phyloP scores from a whole-genome alignment of 2,113 vertebrate species.

The Melozone crissalis region DNA sequence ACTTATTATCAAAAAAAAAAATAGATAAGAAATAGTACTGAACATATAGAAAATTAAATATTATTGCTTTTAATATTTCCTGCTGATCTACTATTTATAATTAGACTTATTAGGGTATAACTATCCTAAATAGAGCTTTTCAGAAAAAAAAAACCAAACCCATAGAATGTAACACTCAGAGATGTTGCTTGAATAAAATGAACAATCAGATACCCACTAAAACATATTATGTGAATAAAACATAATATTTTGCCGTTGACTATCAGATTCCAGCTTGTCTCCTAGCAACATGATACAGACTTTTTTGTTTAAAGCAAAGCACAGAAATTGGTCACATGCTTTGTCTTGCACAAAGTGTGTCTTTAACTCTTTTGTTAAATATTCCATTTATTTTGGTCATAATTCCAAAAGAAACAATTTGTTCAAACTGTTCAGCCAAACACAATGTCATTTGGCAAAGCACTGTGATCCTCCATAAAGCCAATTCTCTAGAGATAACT shows the following conservation, averaged over 20 bases:
- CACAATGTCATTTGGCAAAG: conserved; percentile 25
- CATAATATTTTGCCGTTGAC: not conserved
- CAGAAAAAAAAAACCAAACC: not conserved
- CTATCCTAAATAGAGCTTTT: not conserved
- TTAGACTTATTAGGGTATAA: not conserved
- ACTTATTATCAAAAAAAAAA: not conserved
- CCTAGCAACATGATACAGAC: not conserved
- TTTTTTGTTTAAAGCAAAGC: conserved; percentile 14
- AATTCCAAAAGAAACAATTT: conserved; percentile 38
- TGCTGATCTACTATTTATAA: not conserved
- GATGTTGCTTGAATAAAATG: not conserved
- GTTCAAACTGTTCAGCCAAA: conserved; percentile 45
- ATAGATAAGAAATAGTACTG: not conserved
- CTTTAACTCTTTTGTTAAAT: conserved; percentile 34
- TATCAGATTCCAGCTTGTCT: not conserved
- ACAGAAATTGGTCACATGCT: not conserved
- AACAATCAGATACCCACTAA: not conserved
- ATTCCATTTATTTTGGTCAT: conserved; percentile 42
- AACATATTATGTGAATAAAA: not conserved
- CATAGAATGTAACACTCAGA: not conserved
- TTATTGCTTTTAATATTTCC: not conserved
- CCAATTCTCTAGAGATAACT: not conserved
- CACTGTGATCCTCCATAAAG: not conserved
- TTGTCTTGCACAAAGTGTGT: not conserved
- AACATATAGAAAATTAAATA: not conserved